These are phyloP conservation scores for Podabrus alpinus DNA, from an alignment of 2,888 invertebrate species.

Conservation along the genomic window DNA sequence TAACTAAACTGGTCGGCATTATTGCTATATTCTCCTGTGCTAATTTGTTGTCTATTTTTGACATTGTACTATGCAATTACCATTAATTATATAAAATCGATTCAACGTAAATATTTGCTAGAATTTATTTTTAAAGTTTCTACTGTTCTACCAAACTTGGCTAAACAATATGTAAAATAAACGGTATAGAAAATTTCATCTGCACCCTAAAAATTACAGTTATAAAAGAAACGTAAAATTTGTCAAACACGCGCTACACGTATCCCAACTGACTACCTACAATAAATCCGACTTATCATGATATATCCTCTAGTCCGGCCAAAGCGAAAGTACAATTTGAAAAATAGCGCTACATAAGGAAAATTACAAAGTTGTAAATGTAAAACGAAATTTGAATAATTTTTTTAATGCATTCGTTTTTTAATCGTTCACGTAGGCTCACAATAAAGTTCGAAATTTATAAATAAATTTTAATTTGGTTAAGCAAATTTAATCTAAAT, in stretches of 20 bases:
- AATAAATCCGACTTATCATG: conserved; percentile 16
- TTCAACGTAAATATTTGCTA: neutral
- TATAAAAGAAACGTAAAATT: conserved; percentile 9
- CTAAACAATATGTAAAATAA: neutral
- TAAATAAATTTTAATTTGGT: neutral
- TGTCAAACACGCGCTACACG: conserved; percentile 11
- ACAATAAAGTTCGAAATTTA: neutral
- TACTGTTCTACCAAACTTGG: neutral
- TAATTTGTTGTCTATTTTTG: conserved; percentile 21
- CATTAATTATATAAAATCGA: conserved; percentile 3
- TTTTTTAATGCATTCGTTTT: neutral
- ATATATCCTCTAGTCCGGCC: conserved; percentile 10
- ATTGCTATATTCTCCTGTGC: conserved; percentile 11
- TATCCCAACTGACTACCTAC: conserved; percentile 5
- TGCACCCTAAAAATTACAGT: neutral
- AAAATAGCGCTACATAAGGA: neutral
- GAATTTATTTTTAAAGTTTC: neutral
- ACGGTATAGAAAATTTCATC: neutral
- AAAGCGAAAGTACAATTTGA: conserved; percentile 10
- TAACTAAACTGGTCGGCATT: conserved; percentile 20
- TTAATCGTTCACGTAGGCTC: neutral
- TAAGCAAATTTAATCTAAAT: neutral
- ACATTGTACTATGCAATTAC: conserved; percentile 13
- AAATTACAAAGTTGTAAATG: neutral
- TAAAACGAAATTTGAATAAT: neutral